A percentile compares a stretch with the other conserved stretches of the same genome.
phyloP scores from a whole-genome alignment of 1,140 invertebrate genomes.

The Whitmania pigra region DNA sequence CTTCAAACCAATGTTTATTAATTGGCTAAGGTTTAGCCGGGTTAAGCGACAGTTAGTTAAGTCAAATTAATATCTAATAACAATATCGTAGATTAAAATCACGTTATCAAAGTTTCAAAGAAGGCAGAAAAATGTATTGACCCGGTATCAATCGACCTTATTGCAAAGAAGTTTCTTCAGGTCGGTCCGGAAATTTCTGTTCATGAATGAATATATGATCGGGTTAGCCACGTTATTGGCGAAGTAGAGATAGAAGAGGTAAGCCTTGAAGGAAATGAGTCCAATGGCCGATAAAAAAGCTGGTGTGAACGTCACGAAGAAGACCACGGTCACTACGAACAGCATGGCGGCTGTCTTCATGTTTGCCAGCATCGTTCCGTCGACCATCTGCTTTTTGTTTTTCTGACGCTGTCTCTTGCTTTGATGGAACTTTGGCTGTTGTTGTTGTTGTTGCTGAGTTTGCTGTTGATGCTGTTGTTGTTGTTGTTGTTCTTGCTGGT shows the following conservation, averaged over 20 bases:
- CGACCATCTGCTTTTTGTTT: slow-evolving; percentile 16
- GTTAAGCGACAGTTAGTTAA: no score
- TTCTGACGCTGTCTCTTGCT: slow-evolving; percentile 12
- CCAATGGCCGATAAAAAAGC: slow-evolving; percentile 36
- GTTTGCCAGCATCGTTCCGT: slow-evolving; percentile 22
- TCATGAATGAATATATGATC: slow-evolving; percentile 40
- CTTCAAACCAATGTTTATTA: no score
- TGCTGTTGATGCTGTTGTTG: not conserved
- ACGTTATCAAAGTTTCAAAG: no score
- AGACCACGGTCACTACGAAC: slow-evolving; percentile 36
- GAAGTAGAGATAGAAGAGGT: slow-evolving; percentile 39
- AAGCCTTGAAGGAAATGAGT: slow-evolving; percentile 29
- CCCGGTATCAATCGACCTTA: no score
- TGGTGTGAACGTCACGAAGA: slow-evolving; percentile 37
- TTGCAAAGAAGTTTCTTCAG: slow-evolving; percentile 25
- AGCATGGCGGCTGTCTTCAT: slow-evolving; percentile 26
- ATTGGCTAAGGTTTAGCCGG: no score
- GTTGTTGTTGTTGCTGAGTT: not conserved
- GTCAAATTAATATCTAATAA: no score
- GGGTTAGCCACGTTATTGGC: slow-evolving; percentile 40
- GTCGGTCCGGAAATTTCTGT: slow-evolving; percentile 37
- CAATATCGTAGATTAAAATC: no score
- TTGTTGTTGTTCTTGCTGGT: not conserved
- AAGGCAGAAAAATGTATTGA: no score
- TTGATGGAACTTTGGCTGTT: slow-evolving; percentile 10